A percentile compares a stretch with the other conserved stretches of the same genome.
Evolutionary conservation across 1,140 invertebrate species (phyloP).

Genomic region (Euwallacea fornicatus): DNA sequence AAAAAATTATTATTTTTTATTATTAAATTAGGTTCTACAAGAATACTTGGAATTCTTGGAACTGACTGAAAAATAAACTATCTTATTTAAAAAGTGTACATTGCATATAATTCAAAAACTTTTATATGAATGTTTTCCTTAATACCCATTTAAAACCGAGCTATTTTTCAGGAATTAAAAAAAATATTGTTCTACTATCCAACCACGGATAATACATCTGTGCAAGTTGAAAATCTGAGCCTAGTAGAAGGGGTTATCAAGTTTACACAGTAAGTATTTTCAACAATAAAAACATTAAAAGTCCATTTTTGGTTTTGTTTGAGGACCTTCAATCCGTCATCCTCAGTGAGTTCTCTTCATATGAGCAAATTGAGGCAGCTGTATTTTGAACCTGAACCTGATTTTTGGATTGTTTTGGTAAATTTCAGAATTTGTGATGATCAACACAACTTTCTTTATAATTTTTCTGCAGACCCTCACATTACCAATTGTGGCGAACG

Average conservation of each 20-base stretch:
- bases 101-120: background rate
- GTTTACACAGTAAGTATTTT: conserved; percentile 78
- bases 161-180: conserved; percentile 76
- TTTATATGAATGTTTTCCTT: background rate
- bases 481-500: conserved; percentile 67
- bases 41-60: background rate
- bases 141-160: background rate
- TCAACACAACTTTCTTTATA: background rate
- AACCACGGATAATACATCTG: conserved; percentile 72
- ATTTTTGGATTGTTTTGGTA: conserved; percentile 93
- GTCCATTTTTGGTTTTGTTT: conserved; percentile 42
- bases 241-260: conserved; percentile 90
- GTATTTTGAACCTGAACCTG: conserved; percentile 81
- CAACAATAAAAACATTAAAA: background rate
- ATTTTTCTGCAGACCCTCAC: conserved; percentile 64
- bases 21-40: too few relatives aligned
- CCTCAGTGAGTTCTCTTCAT: conserved; percentile 80
- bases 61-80: background rate
- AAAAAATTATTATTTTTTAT: too few relatives aligned
- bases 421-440: conserved; percentile 26
- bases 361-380: conserved; percentile 87
- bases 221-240: conserved; percentile 86
- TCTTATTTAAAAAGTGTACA: background rate
- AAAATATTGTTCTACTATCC: conserved; percentile 89
- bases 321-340: conserved; percentile 82